Evolutionary conservation across 1,140 invertebrate genomes (phyloP), one percentile per base, ranked within the genome.

Genomic region (Wasmannia auropunctata): DNA sequence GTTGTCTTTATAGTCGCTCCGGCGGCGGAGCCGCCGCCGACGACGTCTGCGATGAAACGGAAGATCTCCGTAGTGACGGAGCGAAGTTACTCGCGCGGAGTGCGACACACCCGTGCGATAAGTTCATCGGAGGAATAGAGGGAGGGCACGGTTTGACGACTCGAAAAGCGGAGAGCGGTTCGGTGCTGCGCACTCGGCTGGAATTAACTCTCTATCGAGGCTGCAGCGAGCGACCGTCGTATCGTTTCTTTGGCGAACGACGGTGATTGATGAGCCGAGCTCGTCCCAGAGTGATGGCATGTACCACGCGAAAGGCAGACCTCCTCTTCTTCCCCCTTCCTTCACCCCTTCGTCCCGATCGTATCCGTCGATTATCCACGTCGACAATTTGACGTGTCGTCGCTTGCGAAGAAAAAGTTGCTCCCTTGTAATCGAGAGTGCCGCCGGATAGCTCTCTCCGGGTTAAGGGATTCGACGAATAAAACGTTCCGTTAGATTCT

Each of bases 331-430:
- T 16, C 37, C 14, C 10, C 8, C 34, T 3, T 28, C 0, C 19
- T 14, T 40, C 0, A 3, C 1, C 25, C 14, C 31, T 6, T n/a
- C 46, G 0, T 16, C 6, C 25, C 87, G 74, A 89, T 89, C 87
- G 74, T 60, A 88, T 89, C 87, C 88, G 67, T 70, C 88, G 88
- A 89, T 89, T 88, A 89, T 89, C 75, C 87, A 70, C 75, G 83
- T 67, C 87, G 88, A 86, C 88, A 58, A 89, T 89, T 89, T 80
- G 81, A 89, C 88, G 87, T 40, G 87, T 86, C 87, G 83, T 87
- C 81, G 81, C 40, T 43, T 54, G 72, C 46, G 88, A 69, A 76
- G 86, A 83, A 89, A 89, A 89, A 89, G 70, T 75, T 80, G 31
- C 74, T 31, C 54, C 63, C 58, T 77, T 84, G 84, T 88, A 86